phyloP scores from a whole-genome alignment of 2,113 vertebrate species.

The Sinocyclocheilus anshuiensis region DNA sequence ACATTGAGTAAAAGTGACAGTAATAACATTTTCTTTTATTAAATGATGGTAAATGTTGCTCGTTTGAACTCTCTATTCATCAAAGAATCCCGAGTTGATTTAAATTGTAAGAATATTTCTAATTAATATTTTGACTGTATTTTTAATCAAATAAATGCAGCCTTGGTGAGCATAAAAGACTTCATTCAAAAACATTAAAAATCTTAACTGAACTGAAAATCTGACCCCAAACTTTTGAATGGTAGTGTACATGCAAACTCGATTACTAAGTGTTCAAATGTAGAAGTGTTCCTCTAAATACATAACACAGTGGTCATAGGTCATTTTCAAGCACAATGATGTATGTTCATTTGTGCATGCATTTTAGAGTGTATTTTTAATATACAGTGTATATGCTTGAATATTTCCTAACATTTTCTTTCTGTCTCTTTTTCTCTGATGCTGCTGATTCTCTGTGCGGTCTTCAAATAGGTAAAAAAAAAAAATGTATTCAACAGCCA shows the following conservation, averaged over 20 bases:
- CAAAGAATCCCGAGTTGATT: background rate
- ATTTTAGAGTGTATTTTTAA: background rate
- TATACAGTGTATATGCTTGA: background rate
- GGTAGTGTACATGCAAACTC: background rate
- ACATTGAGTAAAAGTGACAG: background rate
- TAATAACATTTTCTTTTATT: background rate
- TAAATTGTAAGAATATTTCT: too few species aligned
- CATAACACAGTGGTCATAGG: background rate
- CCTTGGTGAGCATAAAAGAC: too few species aligned
- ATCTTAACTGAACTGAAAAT: too few species aligned
- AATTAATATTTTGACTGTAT: too few species aligned
- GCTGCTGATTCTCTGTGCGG: background rate
- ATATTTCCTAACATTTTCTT: background rate
- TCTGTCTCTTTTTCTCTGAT: background rate
- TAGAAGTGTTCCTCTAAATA: constrained; percentile 1
- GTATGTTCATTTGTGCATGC: background rate
- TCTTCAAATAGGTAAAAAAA: constrained; percentile 36
- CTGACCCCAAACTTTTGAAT: background rate
- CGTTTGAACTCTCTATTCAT: background rate
- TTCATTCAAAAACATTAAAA: too few species aligned
- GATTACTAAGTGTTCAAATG: background rate
- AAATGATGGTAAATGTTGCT: background rate
- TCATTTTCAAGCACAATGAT: background rate
- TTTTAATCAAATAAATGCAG: too few species aligned
- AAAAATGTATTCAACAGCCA: background rate